These are phyloP conservation scores for Cairina moschata DNA, from an alignment of 2,113 vertebrate species.

Conservation along the genomic window DNA sequence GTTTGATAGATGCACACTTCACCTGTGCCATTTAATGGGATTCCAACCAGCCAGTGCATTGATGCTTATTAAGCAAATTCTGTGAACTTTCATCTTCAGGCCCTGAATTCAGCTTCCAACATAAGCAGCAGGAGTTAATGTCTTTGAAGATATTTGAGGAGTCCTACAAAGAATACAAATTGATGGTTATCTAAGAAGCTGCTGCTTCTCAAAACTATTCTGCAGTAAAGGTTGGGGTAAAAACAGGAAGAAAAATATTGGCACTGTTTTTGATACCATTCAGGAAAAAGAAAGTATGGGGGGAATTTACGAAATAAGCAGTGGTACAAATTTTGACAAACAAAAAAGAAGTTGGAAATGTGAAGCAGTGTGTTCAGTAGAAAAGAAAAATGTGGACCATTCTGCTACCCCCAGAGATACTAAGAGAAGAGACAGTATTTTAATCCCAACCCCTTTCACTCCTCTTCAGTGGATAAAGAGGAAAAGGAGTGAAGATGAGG, in stretches of 20 bases:
- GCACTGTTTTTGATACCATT: accelerated
- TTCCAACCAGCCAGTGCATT: neutral
- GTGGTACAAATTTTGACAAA: neutral
- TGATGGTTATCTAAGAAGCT: neutral
- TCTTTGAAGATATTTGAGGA: neutral
- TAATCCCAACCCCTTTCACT: neutral
- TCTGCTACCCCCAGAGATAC: neutral
- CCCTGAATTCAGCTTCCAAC: neutral
- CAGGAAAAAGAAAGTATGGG: neutral
- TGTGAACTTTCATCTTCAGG: neutral
- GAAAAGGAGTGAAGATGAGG: neutral
- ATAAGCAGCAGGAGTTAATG: neutral
- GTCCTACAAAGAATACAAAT: neutral
- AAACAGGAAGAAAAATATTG: neutral
- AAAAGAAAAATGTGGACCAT: neutral
- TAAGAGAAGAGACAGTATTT: neutral
- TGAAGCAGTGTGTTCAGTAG: neutral
- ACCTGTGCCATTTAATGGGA: neutral
- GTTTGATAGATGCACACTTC: neutral
- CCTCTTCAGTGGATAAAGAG: neutral
- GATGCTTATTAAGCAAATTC: neutral
- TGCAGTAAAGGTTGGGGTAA: neutral
- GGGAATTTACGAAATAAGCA: neutral
- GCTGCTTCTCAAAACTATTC: neutral
- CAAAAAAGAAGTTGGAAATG: neutral